Percentiles rank a stretch among this genome's conserved stretches.
Conservation (phyloP, 2,797 vertebrate genomes). For the Fistularia tabacaria region DNA sequence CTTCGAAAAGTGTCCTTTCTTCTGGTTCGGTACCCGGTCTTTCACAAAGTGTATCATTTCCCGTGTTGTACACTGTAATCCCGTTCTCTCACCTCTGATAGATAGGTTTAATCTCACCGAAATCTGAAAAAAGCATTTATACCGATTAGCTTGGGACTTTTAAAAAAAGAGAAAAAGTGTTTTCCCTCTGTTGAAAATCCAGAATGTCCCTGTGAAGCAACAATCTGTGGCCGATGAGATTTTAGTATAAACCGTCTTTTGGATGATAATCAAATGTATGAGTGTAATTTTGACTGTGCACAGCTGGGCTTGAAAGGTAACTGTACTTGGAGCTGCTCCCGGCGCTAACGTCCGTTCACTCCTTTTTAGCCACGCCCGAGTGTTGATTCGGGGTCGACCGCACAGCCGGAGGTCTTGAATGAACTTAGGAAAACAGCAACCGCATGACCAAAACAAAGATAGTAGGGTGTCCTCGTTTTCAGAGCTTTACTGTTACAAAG, state of each 20-base stretch:
- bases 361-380: neutral
- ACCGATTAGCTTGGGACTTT: too few relatives aligned
- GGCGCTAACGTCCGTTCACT: neutral
- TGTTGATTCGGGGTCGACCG: constrained; percentile 26
- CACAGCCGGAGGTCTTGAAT: constrained; percentile 12
- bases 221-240: constrained; percentile 6
- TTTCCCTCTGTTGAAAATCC: too few relatives aligned
- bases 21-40: constrained; percentile 25
- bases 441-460: neutral
- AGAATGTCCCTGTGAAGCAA: neutral
- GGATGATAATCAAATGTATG: constrained; percentile 34
- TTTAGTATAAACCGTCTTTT: neutral
- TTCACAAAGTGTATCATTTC: constrained; percentile 36
- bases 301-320: constrained; percentile 1
- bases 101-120: constrained; percentile 15
- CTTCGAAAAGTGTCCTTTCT: constrained; percentile 32
- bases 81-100: constrained; percentile 13
- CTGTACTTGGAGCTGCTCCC: too few relatives aligned
- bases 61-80: constrained; percentile 55
- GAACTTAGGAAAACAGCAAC: constrained; percentile 5
- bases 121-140: constrained; percentile 9
- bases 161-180: too few relatives aligned
- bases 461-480: neutral
- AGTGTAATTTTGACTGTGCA: constrained; percentile 15
- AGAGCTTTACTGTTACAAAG: constrained; percentile 13